Base-by-base conservation (phyloP, 2,797 vertebrate genomes). In the Brotula barbata region DNA sequence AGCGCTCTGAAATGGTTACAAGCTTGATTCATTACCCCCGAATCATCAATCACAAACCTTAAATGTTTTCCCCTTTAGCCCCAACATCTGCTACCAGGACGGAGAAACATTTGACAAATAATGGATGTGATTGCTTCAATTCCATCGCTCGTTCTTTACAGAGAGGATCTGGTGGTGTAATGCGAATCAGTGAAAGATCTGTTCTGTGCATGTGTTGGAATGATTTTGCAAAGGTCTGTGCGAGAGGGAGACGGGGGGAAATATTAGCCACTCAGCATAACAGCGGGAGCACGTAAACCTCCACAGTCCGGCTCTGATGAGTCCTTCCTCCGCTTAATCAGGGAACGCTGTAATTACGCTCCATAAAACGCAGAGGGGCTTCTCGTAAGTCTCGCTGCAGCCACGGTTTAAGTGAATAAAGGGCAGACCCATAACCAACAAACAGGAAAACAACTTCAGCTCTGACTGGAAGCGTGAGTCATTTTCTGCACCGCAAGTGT, bases 11-110 rank as follows among this genome's bases (percentile, higher is more conserved):
- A 89, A 91, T 86, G 84, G 88, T 88, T 89, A 90, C 89, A 89
- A 85, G 82, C 89, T 87, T 78, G 86, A 89, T 90, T 91, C 90
- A 89, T 91, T 87, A 91, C 89, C 87, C 71, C 83, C 40, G 89
- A 87, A 73, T 85, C 91, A 94, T 94, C 92, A 89, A 91, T 93
- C 93, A 94, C 79, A 81, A 82, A 77, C 88, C 83, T 89, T 91
- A 92, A 93, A 93, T 88, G 88, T 83, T 89, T 91, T 92, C 88
- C 91, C 92, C 91, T 94, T 92, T 92, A 91, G 91, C 93, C 91
- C 81, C 76, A 88, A 92, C 94, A 94, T 94, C 92, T 94, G 94
- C 88, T 92, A 81, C 88, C 84, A 89, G 85, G 89, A 78, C 82
- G 63, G 83, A 76, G 68, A 89, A 90, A 86, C 80, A 85, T 82